Evolutionary conservation across 2,113 vertebrate genomes (phyloP).

Genomic region (Takifugu bimaculatus): DNA sequence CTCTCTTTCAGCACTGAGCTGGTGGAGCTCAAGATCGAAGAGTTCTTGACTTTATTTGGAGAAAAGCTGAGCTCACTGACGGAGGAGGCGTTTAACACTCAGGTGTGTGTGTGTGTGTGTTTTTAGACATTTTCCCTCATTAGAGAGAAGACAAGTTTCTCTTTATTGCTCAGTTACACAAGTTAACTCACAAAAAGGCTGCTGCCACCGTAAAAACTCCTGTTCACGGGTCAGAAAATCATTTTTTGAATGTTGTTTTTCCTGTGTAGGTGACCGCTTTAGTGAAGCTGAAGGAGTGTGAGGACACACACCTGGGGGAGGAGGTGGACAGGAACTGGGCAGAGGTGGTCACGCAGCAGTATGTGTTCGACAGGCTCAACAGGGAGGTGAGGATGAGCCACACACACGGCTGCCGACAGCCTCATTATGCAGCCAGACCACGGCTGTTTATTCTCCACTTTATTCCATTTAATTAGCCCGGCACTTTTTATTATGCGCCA

Average conservation of each 20-base stretch:
- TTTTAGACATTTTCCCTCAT: constrained; percentile 3
- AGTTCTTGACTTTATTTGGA: constrained; percentile 87
- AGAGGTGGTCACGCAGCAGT: constrained; percentile 92
- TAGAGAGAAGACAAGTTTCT: neutral
- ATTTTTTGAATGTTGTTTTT: neutral
- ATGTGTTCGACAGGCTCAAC: constrained; percentile 88
- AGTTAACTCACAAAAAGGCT: neutral
- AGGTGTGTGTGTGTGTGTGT: constrained; percentile 49
- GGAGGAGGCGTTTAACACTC: constrained; percentile 86
- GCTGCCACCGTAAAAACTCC: neutral
- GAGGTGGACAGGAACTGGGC: constrained; percentile 97
- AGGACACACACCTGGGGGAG: constrained; percentile 94
- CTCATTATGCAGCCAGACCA: neutral
- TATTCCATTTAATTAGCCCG: too few species aligned
- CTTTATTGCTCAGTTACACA: neutral
- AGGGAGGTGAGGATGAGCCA: constrained; percentile 79
- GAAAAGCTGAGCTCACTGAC: constrained; percentile 84
- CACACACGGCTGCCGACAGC: neutral
- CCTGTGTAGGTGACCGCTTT: constrained; percentile 84
- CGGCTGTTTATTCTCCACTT: too few species aligned
- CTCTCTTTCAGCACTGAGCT: constrained; percentile 82
- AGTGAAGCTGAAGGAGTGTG: constrained; percentile 95
- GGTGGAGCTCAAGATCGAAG: constrained; percentile 93
- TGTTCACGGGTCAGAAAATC: neutral
- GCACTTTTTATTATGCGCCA: too few species aligned